phyloP scores from a whole-genome alignment of 2,797 vertebrate genomes.

The Peromyscus eremicus region DNA sequence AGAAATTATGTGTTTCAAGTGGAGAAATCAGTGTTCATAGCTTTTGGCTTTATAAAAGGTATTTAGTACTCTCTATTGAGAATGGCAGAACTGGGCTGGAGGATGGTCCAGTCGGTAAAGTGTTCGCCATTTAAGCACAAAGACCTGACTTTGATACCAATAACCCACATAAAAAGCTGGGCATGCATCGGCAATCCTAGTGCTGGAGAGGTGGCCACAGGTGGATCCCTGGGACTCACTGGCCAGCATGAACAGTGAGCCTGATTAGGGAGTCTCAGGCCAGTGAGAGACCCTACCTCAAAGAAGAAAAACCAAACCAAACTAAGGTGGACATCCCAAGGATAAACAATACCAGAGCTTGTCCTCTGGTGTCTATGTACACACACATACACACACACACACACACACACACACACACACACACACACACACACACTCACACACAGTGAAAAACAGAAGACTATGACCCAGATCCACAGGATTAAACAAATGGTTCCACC shows the following conservation, averaged over 20 bases:
- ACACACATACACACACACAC: accelerated
- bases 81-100: not conserved
- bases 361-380: not conserved
- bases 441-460: not conserved
- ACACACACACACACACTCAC: not conserved
- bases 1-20: not conserved
- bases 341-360: not conserved
- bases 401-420: not conserved
- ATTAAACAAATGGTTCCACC: not conserved
- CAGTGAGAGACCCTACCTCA: not conserved
- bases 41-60: not conserved
- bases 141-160: not conserved
- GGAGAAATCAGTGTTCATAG: not conserved
- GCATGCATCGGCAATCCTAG: not conserved
- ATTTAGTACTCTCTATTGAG: constrained; percentile 42
- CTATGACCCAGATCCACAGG: not conserved
- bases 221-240: not conserved
- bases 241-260: not conserved
- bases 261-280: not conserved
- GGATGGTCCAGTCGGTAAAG: not conserved
- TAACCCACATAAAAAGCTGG: not conserved
- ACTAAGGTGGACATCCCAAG: not conserved
- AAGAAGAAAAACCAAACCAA: not conserved
- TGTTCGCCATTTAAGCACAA: not conserved
- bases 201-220: not conserved